Base-by-base conservation (phyloP, 2,113 vertebrate species). In the Carassius gibelio region DNA sequence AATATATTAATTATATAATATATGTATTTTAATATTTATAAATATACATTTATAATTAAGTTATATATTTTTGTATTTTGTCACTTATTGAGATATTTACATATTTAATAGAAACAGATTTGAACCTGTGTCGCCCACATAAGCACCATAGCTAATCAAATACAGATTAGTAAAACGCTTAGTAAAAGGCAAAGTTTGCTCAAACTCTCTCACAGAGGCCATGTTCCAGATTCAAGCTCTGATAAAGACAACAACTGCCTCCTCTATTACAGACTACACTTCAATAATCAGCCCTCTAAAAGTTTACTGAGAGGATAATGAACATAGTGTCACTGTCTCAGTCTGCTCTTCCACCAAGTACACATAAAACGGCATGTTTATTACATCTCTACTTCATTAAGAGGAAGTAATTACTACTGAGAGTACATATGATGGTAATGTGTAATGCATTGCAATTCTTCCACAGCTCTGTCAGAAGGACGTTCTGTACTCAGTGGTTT, bases 231-330 rank as follows among this genome's bases (percentile, higher is more conserved):
- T 74, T 57, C 50, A n/a, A 17, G 15, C 13, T 2, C 9, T 75
- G 69, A 81, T 61, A 66, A 34, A 75, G 68, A 61, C 10, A 30
- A 45, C 7, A 13, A 30, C 45, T 57, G 74, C 10, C 74, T 52
- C 19, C 7, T 64, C 64, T 15, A 55, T 72, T 59, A 59, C 5
- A 55, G 36, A 9, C 52, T 34, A 75, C 57, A 71, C 64, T 69
- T 38, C 57, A 68, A 71, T 82, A 75, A 86, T 64, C 72, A 52
- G 48, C 72, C 62, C 45, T 64, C 34, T 75, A 48, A 82, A 75
- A 83, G 30, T 83, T 86, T 86, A 52, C 85, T 30, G 77, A 48
- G 84, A 76, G 61, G 45, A 42, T 86, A 83, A 86, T 86, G 75
- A 86, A 76, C 85, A 62, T 52, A 30, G 21, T 50, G 52, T 86